Base-by-base conservation (phyloP, 2,113 vertebrate species). In the Ifrita kowaldi region DNA sequence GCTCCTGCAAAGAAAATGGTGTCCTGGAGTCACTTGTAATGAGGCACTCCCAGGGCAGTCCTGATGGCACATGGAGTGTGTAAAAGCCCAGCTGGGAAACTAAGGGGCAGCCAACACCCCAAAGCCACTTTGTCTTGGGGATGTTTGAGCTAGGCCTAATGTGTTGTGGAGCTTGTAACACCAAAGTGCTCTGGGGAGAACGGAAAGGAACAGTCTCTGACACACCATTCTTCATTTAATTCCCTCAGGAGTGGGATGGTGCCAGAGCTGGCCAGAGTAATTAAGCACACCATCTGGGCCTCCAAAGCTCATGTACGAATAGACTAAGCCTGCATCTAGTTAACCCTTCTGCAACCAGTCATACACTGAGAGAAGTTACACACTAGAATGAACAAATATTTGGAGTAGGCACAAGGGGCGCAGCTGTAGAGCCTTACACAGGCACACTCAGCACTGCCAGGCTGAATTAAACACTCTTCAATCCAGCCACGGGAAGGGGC, bases 211-310 rank as follows among this genome's bases (percentile, higher is more conserved):
- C 64, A 41, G 33, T 71, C 71, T 73, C 88, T 95, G 92, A 93
- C 85, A 90, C 28, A 70, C 83, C 85, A 93, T 97, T 93, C 88
- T 92, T 96, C 90, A 91, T 94, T 90, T 56, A 94, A 95, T 92
- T 96, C 95, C 90, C 93, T 78, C 64, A 57, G 68, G 95, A 95
- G 28, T 4, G 1, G 52, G 59, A 84, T 60, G 50, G 52, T 78
- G 83, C 93, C 79, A 81, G 82, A 70, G 52, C 47, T 57, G 88
- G 92, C 64, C 96, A 86, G 87, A 81, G 76, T 87, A 93, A 96
- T 96, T 92, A 93, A 74, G 95, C 87, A 94, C 95, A 93, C 87
- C 92, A 95, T 90, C 95, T 94, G 92, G 90, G 93, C 79, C 75
- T 81, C 79, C 3, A 6, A 49, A 49, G 62, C 79, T 81, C 82